Evolutionary conservation across 2,113 vertebrate species (phyloP).

Genomic region (Heteronetta atricapilla): DNA sequence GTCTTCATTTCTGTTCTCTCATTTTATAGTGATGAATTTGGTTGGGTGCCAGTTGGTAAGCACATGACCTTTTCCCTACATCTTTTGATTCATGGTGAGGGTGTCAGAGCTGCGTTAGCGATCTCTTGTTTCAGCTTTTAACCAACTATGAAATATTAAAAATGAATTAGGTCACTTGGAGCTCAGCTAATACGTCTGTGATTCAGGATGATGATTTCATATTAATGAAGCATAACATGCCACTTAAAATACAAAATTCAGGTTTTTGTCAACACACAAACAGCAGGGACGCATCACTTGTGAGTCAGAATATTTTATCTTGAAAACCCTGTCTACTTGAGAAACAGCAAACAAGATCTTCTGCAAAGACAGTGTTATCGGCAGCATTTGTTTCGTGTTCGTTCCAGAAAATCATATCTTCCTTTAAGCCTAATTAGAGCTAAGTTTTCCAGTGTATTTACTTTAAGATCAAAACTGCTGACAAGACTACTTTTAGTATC

Average conservation of each 20-base stretch:
- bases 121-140: constrained; percentile 55
- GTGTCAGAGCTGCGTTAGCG: constrained; percentile 18
- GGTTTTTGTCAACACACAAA: background rate
- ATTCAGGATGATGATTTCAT: constrained; percentile 22
- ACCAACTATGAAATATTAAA: constrained; percentile 70
- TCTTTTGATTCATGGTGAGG: constrained; percentile 47
- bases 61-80: constrained; percentile 50
- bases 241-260: constrained; percentile 23
- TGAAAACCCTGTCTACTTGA: background rate
- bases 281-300: accelerated
- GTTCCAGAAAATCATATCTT: background rate
- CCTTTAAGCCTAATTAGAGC: constrained; percentile 32
- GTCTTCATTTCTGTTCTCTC: constrained; percentile 29
- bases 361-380: background rate
- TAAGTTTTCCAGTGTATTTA: constrained; percentile 41
- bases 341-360: constrained; percentile 1
- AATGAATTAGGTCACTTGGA: constrained; percentile 45
- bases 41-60: constrained; percentile 35
- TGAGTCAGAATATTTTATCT: background rate
- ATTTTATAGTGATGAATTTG: constrained; percentile 47
- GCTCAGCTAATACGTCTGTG: background rate
- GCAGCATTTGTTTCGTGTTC: background rate
- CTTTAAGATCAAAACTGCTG: constrained; percentile 20
- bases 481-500: background rate
- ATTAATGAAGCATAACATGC: constrained; percentile 27